Percentiles rank a stretch among this genome's conserved stretches.
Conservation (phyloP, 92 coral and sea anemone genomes). For the Pocillopora meandrina region DNA sequence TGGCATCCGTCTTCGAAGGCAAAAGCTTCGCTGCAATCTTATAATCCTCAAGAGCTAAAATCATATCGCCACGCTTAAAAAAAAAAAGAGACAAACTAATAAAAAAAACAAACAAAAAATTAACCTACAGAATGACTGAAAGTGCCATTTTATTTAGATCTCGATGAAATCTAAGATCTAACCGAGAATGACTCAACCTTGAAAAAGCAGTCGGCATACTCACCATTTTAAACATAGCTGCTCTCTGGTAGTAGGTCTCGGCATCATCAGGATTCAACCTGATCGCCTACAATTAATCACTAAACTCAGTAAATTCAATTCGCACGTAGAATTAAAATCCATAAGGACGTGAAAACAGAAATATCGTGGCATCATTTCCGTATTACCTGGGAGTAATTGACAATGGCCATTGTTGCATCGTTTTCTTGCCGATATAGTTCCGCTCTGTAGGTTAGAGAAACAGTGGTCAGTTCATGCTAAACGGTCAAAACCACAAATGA, state of each 20-base stretch:
- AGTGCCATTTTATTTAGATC: no score
- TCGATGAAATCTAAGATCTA: no score
- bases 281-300: constrained; percentile 68
- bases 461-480: no score
- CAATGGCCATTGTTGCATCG: constrained; percentile 96
- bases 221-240: constrained; percentile 93
- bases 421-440: constrained; percentile 87
- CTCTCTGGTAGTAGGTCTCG: constrained; percentile 94
- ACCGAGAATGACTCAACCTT: no score
- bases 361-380: not conserved
- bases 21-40: constrained; percentile 75
- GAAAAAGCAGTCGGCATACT: not conserved
- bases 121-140: not conserved
- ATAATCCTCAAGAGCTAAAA: constrained; percentile 95
- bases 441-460: constrained; percentile 59
- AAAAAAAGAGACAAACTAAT: not conserved
- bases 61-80: constrained; percentile 86
- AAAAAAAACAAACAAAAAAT: no score
- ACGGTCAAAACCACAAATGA: not conserved
- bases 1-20: constrained; percentile 97
- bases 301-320: not conserved
- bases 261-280: constrained; percentile 94
- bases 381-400: constrained; percentile 95
- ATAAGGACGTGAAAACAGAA: not conserved
- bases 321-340: not conserved